phyloP scores from a whole-genome alignment of 1,140 invertebrate genomes.

The Drosophila eugracilis region DNA sequence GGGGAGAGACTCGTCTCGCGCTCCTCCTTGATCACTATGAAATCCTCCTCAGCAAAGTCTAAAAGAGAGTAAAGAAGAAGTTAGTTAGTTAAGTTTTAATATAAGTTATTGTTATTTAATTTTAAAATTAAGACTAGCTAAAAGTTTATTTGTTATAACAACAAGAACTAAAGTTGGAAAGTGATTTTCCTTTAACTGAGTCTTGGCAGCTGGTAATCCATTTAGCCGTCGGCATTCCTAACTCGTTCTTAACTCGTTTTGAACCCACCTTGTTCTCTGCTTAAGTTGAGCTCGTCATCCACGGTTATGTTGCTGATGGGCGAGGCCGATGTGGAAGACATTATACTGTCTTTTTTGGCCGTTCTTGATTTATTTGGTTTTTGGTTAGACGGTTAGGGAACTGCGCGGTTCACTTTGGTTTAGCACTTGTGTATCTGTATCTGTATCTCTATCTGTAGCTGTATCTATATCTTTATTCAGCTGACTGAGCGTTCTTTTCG shows the following conservation, averaged over 20 bases:
- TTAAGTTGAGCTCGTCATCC: conserved; percentile 81
- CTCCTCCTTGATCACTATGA: conserved; percentile 87
- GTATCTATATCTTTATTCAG: conserved; percentile 13
- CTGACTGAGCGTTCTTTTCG: conserved; percentile 42
- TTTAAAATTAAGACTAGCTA: no score
- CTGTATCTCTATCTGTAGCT: conserved; percentile 13
- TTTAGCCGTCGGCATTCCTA: conserved; percentile 61
- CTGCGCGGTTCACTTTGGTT: conserved; percentile 7
- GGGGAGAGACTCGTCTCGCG: conserved; percentile 87
- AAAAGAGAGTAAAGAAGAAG: conserved; percentile 1
- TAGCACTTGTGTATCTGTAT: conserved; percentile 16
- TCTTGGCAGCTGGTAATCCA: conserved; percentile 6
- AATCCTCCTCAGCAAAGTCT: conserved; percentile 85
- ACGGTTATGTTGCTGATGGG: conserved; percentile 84
- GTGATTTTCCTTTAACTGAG: no score
- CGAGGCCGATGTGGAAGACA: conserved; percentile 84
- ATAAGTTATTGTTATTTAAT: not conserved
- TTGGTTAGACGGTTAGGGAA: not conserved
- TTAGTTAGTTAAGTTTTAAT: conserved; percentile 16
- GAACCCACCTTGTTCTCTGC: conserved; percentile 81
- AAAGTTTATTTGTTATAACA: no score
- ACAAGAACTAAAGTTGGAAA: no score
- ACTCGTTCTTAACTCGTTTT: conserved; percentile 5
- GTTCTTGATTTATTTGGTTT: conserved; percentile 46
- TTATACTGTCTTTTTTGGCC: conserved; percentile 58